Conservation (phyloP, 2,888 invertebrate genomes). For the Ctenicera cuprea region DNA sequence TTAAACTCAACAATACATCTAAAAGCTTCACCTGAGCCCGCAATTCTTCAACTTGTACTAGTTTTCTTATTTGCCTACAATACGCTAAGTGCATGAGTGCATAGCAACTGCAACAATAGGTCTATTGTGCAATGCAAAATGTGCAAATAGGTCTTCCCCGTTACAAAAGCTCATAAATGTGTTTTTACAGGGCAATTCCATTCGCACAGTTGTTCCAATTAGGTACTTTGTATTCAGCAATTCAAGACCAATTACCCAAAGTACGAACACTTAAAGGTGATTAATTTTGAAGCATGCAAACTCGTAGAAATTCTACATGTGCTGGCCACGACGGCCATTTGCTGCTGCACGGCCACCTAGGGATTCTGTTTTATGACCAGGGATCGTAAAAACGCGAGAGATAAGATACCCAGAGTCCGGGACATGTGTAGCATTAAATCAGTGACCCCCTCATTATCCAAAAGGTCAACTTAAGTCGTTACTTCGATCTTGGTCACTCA, state of each 20-base stretch:
- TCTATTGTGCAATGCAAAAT: neutral
- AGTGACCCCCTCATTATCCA: slow-evolving; percentile 55
- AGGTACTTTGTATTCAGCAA: slow-evolving; percentile 53
- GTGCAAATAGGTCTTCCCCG: slow-evolving; percentile 32
- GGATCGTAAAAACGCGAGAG: slow-evolving; percentile 55
- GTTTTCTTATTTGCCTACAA: neutral
- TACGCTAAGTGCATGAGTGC: slow-evolving; percentile 9
- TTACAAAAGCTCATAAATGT: slow-evolving; percentile 37
- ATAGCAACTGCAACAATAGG: slow-evolving; percentile 7
- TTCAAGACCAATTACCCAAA: slow-evolving; percentile 51
- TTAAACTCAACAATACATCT: neutral
- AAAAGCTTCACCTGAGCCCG: neutral
- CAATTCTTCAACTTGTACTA: neutral
- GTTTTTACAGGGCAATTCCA: slow-evolving; percentile 41
- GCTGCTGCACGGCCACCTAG: slow-evolving; percentile 48
- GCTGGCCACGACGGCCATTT: slow-evolving; percentile 50
- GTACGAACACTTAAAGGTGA: slow-evolving; percentile 51
- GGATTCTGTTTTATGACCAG: slow-evolving; percentile 54
- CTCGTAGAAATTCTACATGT: slow-evolving; percentile 50
- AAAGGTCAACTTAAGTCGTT: slow-evolving; percentile 41
- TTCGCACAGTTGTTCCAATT: slow-evolving; percentile 46
- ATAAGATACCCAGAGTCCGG: slow-evolving; percentile 54
- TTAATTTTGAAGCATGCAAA: slow-evolving; percentile 53
- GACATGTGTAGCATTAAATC: slow-evolving; percentile 57
- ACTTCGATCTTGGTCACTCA: slow-evolving; percentile 30